Conservation (phyloP, 2,797 vertebrate genomes). For the Otus scops region DNA sequence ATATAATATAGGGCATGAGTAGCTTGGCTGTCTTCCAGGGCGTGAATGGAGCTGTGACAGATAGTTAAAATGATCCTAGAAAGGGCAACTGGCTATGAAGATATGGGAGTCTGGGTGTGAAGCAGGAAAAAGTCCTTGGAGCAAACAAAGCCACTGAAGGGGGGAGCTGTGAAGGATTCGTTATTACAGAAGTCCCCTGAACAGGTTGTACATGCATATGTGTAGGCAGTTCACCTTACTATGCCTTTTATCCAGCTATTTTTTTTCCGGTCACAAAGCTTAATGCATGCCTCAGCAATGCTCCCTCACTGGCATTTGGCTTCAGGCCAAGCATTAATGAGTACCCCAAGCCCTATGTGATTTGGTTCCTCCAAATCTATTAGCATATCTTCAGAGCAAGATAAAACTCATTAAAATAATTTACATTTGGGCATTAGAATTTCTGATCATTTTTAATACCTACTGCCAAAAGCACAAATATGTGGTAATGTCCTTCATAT, state of each 20-base stretch:
- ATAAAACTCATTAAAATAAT: constrained; percentile 39
- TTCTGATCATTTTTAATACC: neutral
- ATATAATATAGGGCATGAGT: neutral
- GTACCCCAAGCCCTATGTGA: neutral
- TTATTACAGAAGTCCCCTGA: neutral
- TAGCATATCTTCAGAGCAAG: constrained; percentile 45
- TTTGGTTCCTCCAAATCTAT: constrained; percentile 22
- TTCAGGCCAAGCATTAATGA: constrained; percentile 30
- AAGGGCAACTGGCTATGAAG: neutral
- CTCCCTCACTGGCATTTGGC: neutral
- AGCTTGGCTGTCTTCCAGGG: neutral
- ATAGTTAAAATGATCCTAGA: neutral
- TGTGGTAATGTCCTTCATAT: neutral
- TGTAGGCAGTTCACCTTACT: neutral
- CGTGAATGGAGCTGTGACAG: constrained; percentile 1
- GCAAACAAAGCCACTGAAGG: neutral
- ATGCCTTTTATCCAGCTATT: neutral
- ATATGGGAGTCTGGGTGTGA: neutral
- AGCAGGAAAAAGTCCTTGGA: neutral
- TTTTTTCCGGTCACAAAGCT: neutral
- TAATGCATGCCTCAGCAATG: neutral
- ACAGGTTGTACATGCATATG: neutral
- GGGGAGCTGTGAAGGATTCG: neutral
- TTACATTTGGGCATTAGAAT: constrained; percentile 12
- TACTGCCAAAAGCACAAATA: neutral